Evolutionary conservation across 1,140 invertebrate genomes (phyloP), one percentile per base, ranked within the genome.

Genomic region (Akabosia matsudoensis): DNA sequence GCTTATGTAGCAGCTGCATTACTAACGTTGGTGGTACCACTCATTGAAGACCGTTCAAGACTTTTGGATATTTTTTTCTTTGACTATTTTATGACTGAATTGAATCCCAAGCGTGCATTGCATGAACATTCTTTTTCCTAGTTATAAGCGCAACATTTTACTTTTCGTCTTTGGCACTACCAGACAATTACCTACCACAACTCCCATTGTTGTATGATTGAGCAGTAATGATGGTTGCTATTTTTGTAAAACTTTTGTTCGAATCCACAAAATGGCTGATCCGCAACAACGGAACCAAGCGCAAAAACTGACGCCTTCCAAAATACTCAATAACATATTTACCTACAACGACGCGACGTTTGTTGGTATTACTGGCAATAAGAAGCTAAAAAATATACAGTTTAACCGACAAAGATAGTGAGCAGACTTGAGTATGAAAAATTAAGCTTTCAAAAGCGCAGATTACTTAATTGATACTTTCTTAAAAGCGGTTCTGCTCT

Each of bases 161-260:
- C n/a, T n/a, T n/a, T n/a, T n/a, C n/a, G n/a, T n/a, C n/a, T n/a
- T n/a, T n/a, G n/a, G n/a, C n/a, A n/a, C n/a, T n/a, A n/a, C n/a
- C n/a, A n/a, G n/a, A n/a, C 24, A 67, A 67, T 67, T 67, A 67
- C 61, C 61, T 67, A 67, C 61, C 61, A n/a, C 61, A 67, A 67
- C 61, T 30, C 30, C n/a, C 30, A 3, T 18, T 10, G 18, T 45
- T 45, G 37, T 45, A 10, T 7, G 7, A 18, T 45, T 10, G 37
- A 45, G 37, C 37, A 45, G 37, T 7, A 18, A 45, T 45, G 7
- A 45, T 7, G 37, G 37, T 10, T 45, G 18, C 7, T 45, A 45
- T 45, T 45, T 45, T 45, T 45, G 18, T 45, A 18, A 45, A 18
- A 7, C 7, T 45, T 45, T 45, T 45, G 37, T 45, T 18, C 18